phyloP scores from a whole-genome alignment of 2,113 vertebrate genomes.

The Heterocephalus glaber region DNA sequence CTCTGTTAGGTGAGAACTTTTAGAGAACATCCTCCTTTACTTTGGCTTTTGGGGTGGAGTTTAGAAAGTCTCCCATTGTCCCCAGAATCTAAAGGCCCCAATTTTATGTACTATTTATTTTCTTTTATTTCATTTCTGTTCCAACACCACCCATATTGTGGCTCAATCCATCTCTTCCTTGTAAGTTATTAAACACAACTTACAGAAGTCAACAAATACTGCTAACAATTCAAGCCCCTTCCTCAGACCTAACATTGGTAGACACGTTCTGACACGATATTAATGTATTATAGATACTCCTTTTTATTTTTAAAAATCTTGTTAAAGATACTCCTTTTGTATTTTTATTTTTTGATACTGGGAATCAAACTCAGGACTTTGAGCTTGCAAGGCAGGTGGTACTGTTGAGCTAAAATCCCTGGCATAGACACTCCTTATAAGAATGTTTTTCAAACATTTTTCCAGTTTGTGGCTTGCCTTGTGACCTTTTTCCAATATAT shows the following conservation, averaged over 20 bases:
- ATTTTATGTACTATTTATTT: not conserved
- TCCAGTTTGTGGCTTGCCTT: not conserved
- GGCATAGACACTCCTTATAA: not conserved
- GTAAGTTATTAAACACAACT: not conserved
- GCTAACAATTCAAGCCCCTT: not conserved
- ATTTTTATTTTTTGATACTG: too few species aligned
- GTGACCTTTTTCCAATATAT: not conserved
- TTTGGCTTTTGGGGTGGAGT: not conserved
- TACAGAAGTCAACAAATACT: not conserved
- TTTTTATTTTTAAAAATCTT: too few species aligned
- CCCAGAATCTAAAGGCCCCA: not conserved
- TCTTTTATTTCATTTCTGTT: not conserved
- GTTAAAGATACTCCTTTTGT: too few species aligned
- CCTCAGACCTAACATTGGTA: not conserved
- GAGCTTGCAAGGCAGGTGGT: too few species aligned
- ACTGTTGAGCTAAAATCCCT: too few species aligned
- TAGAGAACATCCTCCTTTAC: not conserved
- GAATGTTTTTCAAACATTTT: not conserved
- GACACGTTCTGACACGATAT: accelerated
- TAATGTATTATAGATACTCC: too few species aligned
- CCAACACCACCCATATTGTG: not conserved
- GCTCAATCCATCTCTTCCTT: not conserved
- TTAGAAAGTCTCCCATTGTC: not conserved
- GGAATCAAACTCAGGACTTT: too few species aligned
- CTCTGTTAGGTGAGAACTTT: too few species aligned